A percentile compares a stretch with the other conserved stretches of the same genome.
These are phyloP conservation scores for Thryonomys swinderianus DNA, from an alignment of 2,113 vertebrate genomes.

Conservation along the genomic window DNA sequence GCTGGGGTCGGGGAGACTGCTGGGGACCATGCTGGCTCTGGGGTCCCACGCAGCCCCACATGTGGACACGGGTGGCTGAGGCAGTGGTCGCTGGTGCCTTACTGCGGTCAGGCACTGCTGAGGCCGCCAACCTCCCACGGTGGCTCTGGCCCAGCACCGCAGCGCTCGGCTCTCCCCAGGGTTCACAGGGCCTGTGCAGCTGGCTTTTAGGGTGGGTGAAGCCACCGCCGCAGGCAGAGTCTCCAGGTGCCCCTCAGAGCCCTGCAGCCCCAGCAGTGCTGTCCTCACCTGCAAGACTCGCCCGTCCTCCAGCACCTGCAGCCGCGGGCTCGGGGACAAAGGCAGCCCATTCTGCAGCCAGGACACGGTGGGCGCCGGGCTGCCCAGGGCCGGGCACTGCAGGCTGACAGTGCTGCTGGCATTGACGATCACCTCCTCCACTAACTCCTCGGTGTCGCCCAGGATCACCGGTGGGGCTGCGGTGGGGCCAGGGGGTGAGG, in stretches of 20 bases:
- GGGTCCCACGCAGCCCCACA: background rate
- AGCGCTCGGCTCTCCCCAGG: rapidly evolving
- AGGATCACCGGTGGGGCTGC: conserved; percentile 91
- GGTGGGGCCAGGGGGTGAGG: background rate
- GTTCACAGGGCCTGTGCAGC: rapidly evolving
- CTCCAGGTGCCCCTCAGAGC: rapidly evolving
- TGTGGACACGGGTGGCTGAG: background rate
- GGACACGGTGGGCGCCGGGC: conserved; percentile 87
- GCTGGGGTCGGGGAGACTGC: background rate
- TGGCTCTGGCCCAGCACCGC: background rate
- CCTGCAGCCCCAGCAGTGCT: rapidly evolving
- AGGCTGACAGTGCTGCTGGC: conserved; percentile 88
- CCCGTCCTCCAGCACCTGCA: conserved; percentile 89
- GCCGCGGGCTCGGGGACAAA: conserved; percentile 81
- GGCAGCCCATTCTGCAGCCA: conserved; percentile 91
- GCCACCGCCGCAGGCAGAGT: background rate
- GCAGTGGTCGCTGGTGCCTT: background rate
- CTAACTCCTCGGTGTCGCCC: conserved; percentile 85
- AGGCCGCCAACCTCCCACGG: rapidly evolving
- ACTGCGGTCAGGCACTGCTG: background rate
- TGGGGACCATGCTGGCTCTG: background rate
- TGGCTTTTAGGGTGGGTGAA: background rate
- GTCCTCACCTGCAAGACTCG: conserved; percentile 87
- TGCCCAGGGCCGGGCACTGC: conserved; percentile 87
- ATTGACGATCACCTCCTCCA: conserved; percentile 89